Base-by-base conservation (phyloP, 2,888 invertebrate species). In the Nemotelus nigrinus region DNA sequence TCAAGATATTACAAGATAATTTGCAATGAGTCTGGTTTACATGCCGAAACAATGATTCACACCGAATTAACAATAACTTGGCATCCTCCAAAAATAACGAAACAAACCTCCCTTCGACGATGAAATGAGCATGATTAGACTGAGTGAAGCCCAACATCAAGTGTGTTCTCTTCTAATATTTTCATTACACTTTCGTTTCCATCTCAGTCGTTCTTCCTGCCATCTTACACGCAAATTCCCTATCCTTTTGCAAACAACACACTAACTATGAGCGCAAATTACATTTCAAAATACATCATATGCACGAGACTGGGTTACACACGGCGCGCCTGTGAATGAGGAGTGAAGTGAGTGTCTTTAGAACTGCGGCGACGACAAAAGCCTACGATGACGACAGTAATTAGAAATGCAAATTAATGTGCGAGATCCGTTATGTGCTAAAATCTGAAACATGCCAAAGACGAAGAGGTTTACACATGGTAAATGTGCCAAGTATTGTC, bases 361-460 rank as follows among this genome's bases (percentile, higher is more conserved):
- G 57, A 25, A 57, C 63, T 39, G 43, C 63, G 5, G 8, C 7
- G 41, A 63, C 39, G 41, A 63, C 43, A 43, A 63, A 43, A 43
- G 43, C 70, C 70, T 8, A 47, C 53, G 55, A 70, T 53, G 72
- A 72, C 72, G 58, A 60, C 47, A 60, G 50, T 74, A 74, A 74
- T 74, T 74, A 74, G 74, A 74, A 74, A 74, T 74, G 74, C 74
- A 74, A 74, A 74, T 74, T 74, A 74, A 63, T 60, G 74, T 74
- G 74, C 63, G 63, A 43, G 72, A 58, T 58, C 45, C 39, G 72
- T 39, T 45, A 58, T 72, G 72, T 72, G 72, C 58, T 55, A 72
- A 72, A 72, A 58, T 72, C 72, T 55, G 43, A 58, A 72, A 25
- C 48, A 74, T 63, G 74, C 47, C 60, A 41, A 60, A 74, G 25